Conservation (phyloP, 2,113 vertebrate species). For the Acrocephalus arundinaceus region DNA sequence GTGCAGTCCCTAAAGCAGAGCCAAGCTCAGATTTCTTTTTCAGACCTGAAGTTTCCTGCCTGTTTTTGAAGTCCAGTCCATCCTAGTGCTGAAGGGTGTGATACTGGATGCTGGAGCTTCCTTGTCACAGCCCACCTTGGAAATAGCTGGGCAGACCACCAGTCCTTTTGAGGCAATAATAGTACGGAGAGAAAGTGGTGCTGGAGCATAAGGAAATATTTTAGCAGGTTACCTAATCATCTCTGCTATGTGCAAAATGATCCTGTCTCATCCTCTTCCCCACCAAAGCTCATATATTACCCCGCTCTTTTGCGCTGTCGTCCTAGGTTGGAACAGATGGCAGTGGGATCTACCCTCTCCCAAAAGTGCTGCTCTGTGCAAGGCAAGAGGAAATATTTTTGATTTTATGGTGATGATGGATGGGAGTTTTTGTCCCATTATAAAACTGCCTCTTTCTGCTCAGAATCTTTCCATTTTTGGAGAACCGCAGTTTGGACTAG, state of each 20-base stretch:
- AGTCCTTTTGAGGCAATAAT: not conserved
- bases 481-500: not conserved
- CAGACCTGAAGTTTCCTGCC: not conserved
- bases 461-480: not conserved
- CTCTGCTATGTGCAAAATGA: not conserved
- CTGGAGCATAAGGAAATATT: not conserved
- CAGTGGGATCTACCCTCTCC: not conserved
- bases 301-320: rapidly evolving
- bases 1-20: not conserved
- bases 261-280: not conserved
- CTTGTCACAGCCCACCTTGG: not conserved
- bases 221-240: not conserved
- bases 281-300: not conserved
- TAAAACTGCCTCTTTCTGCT: not conserved
- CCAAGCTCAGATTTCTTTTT: not conserved
- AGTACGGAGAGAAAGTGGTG: rapidly evolving
- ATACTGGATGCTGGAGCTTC: not conserved
- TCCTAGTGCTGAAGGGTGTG: not conserved
- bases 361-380: not conserved
- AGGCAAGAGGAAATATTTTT: not conserved
- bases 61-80: not conserved
- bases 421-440: not conserved
- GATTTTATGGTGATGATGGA: rapidly evolving
- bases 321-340: not conserved
- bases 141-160: not conserved